Conservation (phyloP, 2,797 vertebrate species). For the Periparus ater region DNA sequence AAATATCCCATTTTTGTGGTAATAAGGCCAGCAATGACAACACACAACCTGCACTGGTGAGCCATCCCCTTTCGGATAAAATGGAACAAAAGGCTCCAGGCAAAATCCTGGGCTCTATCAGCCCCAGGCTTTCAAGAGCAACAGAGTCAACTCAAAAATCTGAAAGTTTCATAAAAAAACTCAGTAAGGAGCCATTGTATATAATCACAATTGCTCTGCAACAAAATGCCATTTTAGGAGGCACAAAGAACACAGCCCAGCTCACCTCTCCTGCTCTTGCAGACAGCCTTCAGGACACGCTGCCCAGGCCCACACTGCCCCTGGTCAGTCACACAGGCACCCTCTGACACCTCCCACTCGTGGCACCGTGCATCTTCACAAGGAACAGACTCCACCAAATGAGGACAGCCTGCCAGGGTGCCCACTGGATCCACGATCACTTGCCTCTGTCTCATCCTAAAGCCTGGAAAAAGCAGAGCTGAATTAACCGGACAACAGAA, state of each 20-base stretch:
- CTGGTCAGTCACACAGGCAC: constrained; percentile 76
- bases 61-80: neutral
- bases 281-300: constrained; percentile 78
- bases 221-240: neutral
- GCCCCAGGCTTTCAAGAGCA: neutral
- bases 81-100: neutral
- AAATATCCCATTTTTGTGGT: neutral
- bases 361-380: constrained; percentile 89
- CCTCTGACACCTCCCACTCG: constrained; percentile 80
- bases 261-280: constrained; percentile 83
- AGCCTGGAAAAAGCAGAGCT: constrained; percentile 77
- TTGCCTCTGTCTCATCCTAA: constrained; percentile 84
- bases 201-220: neutral
- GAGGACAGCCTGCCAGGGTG: constrained; percentile 78
- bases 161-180: neutral
- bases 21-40: neutral
- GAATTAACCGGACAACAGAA: neutral
- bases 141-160: neutral
- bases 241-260: neutral
- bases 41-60: neutral
- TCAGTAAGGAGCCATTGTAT: neutral
- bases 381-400: constrained; percentile 85
- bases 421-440: constrained; percentile 79
- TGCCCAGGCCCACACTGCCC: constrained; percentile 86
- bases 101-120: neutral